These are phyloP conservation scores for Pseudorhombus dupliciocellatus DNA, from an alignment of 2,113 vertebrate genomes.

Conservation along the genomic window DNA sequence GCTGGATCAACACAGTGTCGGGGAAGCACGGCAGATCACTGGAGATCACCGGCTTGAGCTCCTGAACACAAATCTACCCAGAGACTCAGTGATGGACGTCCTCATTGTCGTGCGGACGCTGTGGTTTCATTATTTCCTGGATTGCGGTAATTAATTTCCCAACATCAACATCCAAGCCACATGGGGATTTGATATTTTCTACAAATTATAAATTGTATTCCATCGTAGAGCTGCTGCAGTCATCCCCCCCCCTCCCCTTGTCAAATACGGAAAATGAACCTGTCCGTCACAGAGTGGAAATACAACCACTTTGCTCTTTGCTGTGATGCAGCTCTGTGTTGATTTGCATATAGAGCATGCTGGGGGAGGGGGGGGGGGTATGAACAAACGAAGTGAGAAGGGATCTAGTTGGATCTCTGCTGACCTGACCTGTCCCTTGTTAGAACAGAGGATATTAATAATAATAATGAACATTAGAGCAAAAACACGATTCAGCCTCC, in stretches of 20 bases:
- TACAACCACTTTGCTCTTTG: neutral
- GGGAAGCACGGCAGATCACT: neutral
- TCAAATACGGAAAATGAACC: neutral
- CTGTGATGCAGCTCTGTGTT: neutral
- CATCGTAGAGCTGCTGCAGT: neutral
- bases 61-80: neutral
- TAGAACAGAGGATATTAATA: too few relatives aligned
- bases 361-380: neutral
- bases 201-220: neutral
- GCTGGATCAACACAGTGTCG: conserved; percentile 12
- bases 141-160: neutral
- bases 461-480: too few relatives aligned
- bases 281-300: neutral
- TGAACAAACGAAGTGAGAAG: too few relatives aligned
- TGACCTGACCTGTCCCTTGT: too few relatives aligned
- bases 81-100: too few relatives aligned
- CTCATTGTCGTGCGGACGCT: too few relatives aligned
- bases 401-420: too few relatives aligned
- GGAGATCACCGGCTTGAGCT: neutral
- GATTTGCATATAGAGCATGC: neutral
- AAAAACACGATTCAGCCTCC: too few relatives aligned
- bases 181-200: neutral
- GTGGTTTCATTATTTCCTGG: too few relatives aligned
- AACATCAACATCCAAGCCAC: neutral
- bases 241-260: neutral